phyloP scores from a whole-genome alignment of 2,888 invertebrate genomes.

The Oeneis ivallda region DNA sequence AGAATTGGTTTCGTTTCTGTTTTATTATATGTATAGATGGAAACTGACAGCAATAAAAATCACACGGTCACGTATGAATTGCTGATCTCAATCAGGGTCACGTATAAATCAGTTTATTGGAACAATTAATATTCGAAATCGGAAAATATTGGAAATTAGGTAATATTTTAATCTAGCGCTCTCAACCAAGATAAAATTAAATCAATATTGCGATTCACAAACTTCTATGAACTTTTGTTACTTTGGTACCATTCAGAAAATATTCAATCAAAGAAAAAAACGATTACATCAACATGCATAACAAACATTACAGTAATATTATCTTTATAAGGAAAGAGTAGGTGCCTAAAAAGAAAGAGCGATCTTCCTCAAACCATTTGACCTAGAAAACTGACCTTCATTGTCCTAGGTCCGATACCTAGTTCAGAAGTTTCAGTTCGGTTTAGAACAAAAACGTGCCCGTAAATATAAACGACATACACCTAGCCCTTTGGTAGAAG shows the following conservation, averaged over 20 bases:
- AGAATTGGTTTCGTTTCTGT: neutral
- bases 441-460: neutral
- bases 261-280: no score
- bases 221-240: no score
- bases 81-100: neutral
- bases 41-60: conserved; percentile 1
- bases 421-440: neutral
- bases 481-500: conserved; percentile 8
- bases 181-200: no score
- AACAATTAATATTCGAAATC: neutral
- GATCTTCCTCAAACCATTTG: neutral
- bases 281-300: no score
- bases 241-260: no score
- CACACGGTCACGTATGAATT: neutral
- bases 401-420: conserved; percentile 5
- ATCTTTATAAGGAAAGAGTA: neutral
- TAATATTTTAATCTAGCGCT: no score
- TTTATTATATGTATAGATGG: no score
- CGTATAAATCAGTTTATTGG: neutral
- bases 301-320: no score
- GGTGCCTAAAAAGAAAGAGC: neutral
- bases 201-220: no score
- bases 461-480: neutral
- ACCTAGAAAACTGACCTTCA: conserved; percentile 12
- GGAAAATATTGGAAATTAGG: no score